phyloP scores from a whole-genome alignment of 2,797 vertebrate genomes.

The Sebastes melanostomus region DNA sequence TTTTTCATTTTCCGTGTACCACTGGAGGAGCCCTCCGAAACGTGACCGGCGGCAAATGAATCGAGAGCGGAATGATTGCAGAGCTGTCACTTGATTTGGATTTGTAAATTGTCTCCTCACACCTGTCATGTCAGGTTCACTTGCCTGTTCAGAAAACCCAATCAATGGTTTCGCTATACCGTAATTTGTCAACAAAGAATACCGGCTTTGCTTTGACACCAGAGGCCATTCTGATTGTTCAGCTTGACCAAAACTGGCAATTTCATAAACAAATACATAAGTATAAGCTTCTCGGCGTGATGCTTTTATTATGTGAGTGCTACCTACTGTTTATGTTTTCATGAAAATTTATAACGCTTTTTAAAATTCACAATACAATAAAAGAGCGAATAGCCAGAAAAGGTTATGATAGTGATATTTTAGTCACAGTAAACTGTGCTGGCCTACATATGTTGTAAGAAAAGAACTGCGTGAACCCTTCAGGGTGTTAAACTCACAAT shows the following conservation, averaged over 20 bases:
- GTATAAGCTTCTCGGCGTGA: background rate
- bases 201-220: slow-evolving; percentile 38
- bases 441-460: background rate
- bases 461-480: background rate
- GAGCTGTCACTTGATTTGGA: slow-evolving; percentile 65
- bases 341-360: background rate
- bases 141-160: slow-evolving; percentile 46
- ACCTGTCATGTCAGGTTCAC: slow-evolving; percentile 70
- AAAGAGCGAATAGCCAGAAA: background rate
- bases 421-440: background rate
- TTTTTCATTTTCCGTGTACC: slow-evolving; percentile 19
- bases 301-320: slow-evolving; percentile 12
- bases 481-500: slow-evolving; percentile 9
- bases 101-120: slow-evolving; percentile 63
- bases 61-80: slow-evolving; percentile 56
- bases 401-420: background rate
- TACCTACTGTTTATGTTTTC: slow-evolving; percentile 10
- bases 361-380: background rate
- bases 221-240: slow-evolving; percentile 29
- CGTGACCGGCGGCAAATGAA: slow-evolving; percentile 36
- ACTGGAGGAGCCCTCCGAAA: background rate
- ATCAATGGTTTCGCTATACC: slow-evolving; percentile 51
- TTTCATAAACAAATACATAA: slow-evolving; percentile 48
- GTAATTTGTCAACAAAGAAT: slow-evolving; percentile 59
- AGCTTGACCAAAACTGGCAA: slow-evolving; percentile 51